phyloP scores from a whole-genome alignment of 1,140 invertebrate genomes.

The Zeugodacus cucurbitae region DNA sequence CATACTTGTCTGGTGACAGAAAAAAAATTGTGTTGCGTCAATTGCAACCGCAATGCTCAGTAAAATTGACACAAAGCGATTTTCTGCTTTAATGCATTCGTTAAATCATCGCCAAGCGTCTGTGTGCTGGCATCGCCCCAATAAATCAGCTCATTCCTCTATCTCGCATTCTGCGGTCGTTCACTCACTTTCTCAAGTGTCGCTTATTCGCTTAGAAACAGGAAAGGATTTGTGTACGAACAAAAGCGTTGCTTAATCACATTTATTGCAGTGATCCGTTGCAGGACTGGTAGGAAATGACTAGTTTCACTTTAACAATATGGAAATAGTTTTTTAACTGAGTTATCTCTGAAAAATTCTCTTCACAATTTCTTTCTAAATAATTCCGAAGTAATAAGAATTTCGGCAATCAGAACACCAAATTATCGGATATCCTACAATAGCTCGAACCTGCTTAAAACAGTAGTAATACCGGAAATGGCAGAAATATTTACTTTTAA shows the following conservation, averaged over 20 bases:
- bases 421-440: too few species aligned
- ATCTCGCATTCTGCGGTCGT: background rate
- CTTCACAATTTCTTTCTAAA: too few species aligned
- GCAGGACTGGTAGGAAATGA: background rate
- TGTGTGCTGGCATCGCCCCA: background rate
- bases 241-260: slow-evolving; percentile 9
- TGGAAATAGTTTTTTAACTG: too few species aligned
- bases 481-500: too few species aligned
- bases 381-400: too few species aligned
- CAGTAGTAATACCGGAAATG: too few species aligned
- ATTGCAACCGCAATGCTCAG: slow-evolving; percentile 1
- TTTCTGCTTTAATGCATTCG: slow-evolving; percentile 23
- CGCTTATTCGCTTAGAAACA: background rate
- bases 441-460: too few species aligned
- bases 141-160: background rate
- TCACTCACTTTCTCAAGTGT: slow-evolving; percentile 12
- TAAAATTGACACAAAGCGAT: slow-evolving; percentile 34
- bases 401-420: too few species aligned
- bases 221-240: background rate
- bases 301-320: too few species aligned
- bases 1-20: too few species aligned
- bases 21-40: background rate
- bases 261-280: background rate
- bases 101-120: background rate
- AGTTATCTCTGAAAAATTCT: too few species aligned